A percentile compares a stretch with the other conserved stretches of the same genome.
Evolutionary conservation across 2,113 vertebrate genomes (phyloP).

Genomic region (Triplophysa tibetana): DNA sequence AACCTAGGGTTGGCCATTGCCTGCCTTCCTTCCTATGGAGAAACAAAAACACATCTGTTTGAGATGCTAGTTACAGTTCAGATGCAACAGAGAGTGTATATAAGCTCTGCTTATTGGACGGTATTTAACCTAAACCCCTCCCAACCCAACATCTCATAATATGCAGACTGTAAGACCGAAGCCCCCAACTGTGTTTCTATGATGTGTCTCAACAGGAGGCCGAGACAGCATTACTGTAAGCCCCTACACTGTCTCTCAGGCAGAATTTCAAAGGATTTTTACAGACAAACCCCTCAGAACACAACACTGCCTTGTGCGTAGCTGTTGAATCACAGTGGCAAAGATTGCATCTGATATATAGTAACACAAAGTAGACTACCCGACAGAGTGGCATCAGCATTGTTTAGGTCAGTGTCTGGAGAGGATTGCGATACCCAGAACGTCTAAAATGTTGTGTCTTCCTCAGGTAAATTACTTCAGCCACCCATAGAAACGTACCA

Average conservation of each 20-base stretch:
- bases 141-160: neutral
- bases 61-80: constrained; percentile 40
- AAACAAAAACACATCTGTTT: constrained; percentile 48
- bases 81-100: constrained; percentile 43
- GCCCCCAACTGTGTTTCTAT: constrained; percentile 4
- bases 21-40: constrained; percentile 17
- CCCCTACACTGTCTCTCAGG: constrained; percentile 3
- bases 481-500: constrained; percentile 27
- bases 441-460: neutral
- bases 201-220: constrained; percentile 29
- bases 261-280: constrained; percentile 7
- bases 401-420: neutral
- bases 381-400: neutral
- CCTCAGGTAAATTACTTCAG: constrained; percentile 22
- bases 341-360: neutral
- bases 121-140: constrained; percentile 9
- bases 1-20: neutral
- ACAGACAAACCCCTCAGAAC: neutral
- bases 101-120: constrained; percentile 42
- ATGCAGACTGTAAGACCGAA: constrained; percentile 8
- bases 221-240: constrained; percentile 7
- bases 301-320: constrained; percentile 9
- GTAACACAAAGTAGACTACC: neutral
- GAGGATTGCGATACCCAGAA: neutral
- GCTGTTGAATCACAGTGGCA: constrained; percentile 1